Evolutionary conservation across 2,888 invertebrate genomes (phyloP), one percentile per base, ranked within the genome.

Genomic region (Polylopha cassiicola): DNA sequence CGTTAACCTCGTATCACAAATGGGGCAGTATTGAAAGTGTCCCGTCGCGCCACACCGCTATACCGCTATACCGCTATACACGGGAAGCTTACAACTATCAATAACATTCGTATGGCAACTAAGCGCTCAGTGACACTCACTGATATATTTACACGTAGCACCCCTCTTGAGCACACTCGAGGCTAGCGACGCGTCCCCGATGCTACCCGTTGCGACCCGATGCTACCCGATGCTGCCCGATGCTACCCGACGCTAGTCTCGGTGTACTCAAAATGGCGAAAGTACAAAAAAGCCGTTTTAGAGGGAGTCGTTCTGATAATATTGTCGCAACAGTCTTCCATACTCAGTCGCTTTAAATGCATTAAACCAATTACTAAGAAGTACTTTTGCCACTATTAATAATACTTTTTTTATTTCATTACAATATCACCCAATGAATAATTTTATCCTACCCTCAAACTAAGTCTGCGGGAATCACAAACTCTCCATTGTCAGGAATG

Each of bases 101-200:
- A 72, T 75, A 76, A 65, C 63, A 73, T 70, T 76, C 79, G 75
- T 85, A 85, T 85, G 84, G 84, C 84, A 82, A 82, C 84, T 74
- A 82, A 79, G 78, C 80, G 68, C 61, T 77, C 81, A 81, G 81
- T 73, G 79, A 50, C 47, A 46, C 51, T 48, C 77, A 77, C 80
- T 73, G 79, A 81, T 59, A 58, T 68, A 84, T 82, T 72, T 82
- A 82, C 82, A 82, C 60, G 60, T 48, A 56, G 50, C 43, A 42
- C 43, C 38, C 44, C 43, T 23, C 27, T 16, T 28, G 49, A 42
- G 43, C 43, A 27, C 31, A 43, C 37, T 30, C 32, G 28, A 43
- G 42, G n/a, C n/a, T n/a, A n/a, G n/a, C n/a, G n/a, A n/a, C n/a
- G n/a, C n/a, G n/a, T n/a, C n/a, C n/a, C n/a, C 22, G 14, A n/a